A percentile compares a stretch with the other conserved stretches of the same genome.
phyloP scores from a whole-genome alignment of 2,888 invertebrate genomes.

The Seira sanloemensis region DNA sequence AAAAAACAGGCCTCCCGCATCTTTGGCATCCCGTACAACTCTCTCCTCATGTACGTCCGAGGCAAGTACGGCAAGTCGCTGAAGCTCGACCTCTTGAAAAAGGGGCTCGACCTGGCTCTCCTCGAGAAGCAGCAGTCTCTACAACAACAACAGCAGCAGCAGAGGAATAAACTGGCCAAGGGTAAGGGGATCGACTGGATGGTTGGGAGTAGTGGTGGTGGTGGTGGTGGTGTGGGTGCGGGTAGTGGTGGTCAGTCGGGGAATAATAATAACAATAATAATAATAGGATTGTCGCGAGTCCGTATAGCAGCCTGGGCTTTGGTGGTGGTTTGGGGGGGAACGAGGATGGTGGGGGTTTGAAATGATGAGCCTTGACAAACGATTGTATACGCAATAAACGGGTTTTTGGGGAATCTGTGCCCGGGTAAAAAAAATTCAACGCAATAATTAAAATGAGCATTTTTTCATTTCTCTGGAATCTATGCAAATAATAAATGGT shows the following conservation, averaged over 20 bases:
- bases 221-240: neutral
- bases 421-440: no score
- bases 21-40: constrained; percentile 95
- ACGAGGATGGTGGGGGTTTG: neutral
- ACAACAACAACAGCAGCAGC: neutral
- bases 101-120: constrained; percentile 78
- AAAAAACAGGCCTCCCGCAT: constrained; percentile 88
- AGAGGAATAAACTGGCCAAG: neutral
- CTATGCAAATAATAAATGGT: no score
- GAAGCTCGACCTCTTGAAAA: constrained; percentile 90
- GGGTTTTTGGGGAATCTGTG: no score
- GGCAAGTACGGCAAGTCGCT: constrained; percentile 95
- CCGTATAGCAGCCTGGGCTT: no score
- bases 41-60: constrained; percentile 92
- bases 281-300: no score
- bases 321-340: neutral
- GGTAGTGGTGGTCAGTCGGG: no score
- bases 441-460: no score
- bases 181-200: constrained; percentile 19
- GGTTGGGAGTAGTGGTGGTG: neutral
- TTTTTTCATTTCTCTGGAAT: no score
- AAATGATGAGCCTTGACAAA: neutral
- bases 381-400: constrained; percentile 29
- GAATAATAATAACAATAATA: no score
- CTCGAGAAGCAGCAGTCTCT: constrained; percentile 62